Base-by-base conservation (phyloP, 2,797 vertebrate genomes). In the Acanthis flammea region DNA sequence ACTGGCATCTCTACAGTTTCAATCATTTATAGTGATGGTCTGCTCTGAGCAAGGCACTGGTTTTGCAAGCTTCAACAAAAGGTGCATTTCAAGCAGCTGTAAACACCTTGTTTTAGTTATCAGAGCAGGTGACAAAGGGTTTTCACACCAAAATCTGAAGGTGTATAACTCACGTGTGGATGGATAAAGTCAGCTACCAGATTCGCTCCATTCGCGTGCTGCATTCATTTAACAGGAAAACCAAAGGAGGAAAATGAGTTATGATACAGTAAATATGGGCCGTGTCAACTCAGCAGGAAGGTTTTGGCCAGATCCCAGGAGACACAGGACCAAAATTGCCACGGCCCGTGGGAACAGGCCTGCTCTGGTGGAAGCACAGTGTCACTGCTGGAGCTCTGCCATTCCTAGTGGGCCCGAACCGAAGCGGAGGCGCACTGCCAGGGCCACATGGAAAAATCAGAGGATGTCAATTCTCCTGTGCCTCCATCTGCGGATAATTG, bases 391-490 rank as follows among this genome's bases (percentile, higher is more conserved):
- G 65, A 68, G 19, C 33, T 30, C 31, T 0, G 0, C 24, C 23
- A 11, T 61, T 77, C 42, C 76, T 72, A 7, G 33, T 7, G 47
- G 39, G 39, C 53, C 58, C 58, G 72, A 90, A 70, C 39, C 0
- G 0, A 44, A 54, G 66, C 4, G 5, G 23, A 91, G 87, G 72
- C 9, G 0, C n/a, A 25, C 21, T 92, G 86, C 90, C 90, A 91
- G 63, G 71, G 82, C 84, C 70, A 75, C 90, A 42, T 65, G 74
- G 86, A 76, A 62, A 81, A 89, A 90, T 5, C 70, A 57, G 70
- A 72, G 74, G 57, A 92, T 81, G 88, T 92, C 75, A 93, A 71
- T 77, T 79, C 74, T 83, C 57, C 78, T 8, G n/a, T 77, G 95
- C 65, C 83, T 92, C 67, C 78, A 80, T 95, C 89, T 91, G 84